Percentiles rank a stretch among this genome's conserved stretches.
Evolutionary conservation across 2,888 invertebrate species (phyloP).

Genomic region (Palloptera scutellata): DNA sequence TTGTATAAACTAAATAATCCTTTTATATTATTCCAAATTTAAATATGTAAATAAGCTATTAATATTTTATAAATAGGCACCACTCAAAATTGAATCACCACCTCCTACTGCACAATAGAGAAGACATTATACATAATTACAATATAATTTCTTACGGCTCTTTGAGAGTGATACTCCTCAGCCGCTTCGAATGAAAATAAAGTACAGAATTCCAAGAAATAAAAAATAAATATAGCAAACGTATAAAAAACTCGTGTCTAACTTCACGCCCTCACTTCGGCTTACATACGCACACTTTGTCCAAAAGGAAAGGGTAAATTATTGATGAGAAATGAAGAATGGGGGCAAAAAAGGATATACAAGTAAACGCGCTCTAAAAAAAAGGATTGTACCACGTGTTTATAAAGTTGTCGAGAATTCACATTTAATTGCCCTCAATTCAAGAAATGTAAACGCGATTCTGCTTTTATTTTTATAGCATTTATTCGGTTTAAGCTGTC

Average conservation of each 20-base stretch:
- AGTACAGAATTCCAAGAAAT: conserved; percentile 17
- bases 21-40: too few relatives aligned
- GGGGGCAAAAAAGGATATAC: neutral
- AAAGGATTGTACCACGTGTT: conserved; percentile 21
- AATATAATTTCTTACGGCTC: too few relatives aligned
- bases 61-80: too few relatives aligned
- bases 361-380: neutral
- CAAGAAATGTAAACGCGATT: neutral
- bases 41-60: too few relatives aligned
- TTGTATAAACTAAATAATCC: too few relatives aligned
- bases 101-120: too few relatives aligned
- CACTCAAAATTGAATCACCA: too few relatives aligned
- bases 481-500: conserved; percentile 20
- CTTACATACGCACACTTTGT: neutral
- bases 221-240: conserved; percentile 32
- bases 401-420: conserved; percentile 24
- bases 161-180: too few relatives aligned
- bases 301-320: conserved; percentile 10
- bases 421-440: conserved; percentile 20
- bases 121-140: too few relatives aligned
- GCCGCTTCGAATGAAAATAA: too few relatives aligned
- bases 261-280: conserved; percentile 52
- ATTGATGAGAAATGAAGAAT: conserved; percentile 20
- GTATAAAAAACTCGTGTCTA: conserved; percentile 50
- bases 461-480: conserved; percentile 12